phyloP scores from a whole-genome alignment of 2,888 invertebrate genomes.

The Ernsta delagoae region DNA sequence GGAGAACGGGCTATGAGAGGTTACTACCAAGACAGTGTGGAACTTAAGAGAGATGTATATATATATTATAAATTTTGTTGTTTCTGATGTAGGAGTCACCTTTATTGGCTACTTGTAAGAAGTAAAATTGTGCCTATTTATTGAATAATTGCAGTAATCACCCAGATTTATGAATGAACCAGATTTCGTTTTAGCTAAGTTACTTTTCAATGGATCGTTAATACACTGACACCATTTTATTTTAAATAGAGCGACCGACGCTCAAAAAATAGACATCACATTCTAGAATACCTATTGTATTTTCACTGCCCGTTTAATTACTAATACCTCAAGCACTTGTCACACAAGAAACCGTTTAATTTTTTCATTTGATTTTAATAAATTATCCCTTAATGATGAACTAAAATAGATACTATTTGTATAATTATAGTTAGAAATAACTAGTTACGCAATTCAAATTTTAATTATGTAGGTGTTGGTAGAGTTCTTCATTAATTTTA shows the following conservation, averaged over 20 bases:
- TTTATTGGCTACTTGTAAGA: constrained; percentile 39
- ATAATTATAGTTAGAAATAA: not conserved
- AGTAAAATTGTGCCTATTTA: constrained; percentile 41
- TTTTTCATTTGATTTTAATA: not conserved
- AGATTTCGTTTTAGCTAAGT: too few relatives aligned
- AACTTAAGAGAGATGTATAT: constrained; percentile 47
- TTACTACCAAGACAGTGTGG: not conserved
- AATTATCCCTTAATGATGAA: not conserved
- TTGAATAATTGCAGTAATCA: constrained; percentile 20
- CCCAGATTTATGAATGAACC: constrained; percentile 17
- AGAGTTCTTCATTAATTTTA: not conserved
- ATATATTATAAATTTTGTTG: not conserved
- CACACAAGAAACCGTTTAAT: constrained; percentile 45
- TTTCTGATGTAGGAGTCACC: constrained; percentile 51
- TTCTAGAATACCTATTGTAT: constrained; percentile 16
- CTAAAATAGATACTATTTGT: not conserved
- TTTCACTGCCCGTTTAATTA: constrained; percentile 34
- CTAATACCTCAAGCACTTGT: constrained; percentile 52
- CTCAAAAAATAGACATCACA: constrained; percentile 12
- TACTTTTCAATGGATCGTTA: constrained; percentile 1
- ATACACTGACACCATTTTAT: not conserved
- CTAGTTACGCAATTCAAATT: constrained; percentile 1
- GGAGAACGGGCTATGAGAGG: too few relatives aligned
- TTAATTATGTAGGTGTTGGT: constrained; percentile 8
- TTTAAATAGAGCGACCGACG: constrained; percentile 18